phyloP scores from a whole-genome alignment of 2,888 invertebrate genomes.

The Lithosia quadra region DNA sequence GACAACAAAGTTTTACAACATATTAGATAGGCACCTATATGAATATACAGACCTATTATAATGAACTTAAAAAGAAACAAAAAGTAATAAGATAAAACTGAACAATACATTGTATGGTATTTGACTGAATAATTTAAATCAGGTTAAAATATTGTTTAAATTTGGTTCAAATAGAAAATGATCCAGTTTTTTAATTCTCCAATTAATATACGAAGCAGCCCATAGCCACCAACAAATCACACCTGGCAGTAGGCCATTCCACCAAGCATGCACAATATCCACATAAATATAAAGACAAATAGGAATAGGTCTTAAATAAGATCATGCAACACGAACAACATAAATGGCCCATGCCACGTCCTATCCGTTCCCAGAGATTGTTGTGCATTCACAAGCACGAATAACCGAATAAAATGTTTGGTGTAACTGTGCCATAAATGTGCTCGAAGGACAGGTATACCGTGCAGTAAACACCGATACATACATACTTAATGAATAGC shows the following conservation, averaged over 20 bases:
- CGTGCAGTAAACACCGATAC: conserved; percentile 83
- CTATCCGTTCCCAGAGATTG: conserved; percentile 72
- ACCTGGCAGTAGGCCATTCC: conserved; percentile 83
- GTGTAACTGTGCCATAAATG: conserved; percentile 80
- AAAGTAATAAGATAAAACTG: conserved; percentile 32
- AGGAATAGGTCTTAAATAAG: conserved; percentile 75
- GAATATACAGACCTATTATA: conserved; percentile 24
- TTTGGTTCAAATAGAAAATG: conserved; percentile 42
- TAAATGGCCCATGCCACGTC: conserved; percentile 83
- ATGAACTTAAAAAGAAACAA: conserved; percentile 11
- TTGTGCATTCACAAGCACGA: conserved; percentile 84
- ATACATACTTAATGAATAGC: conserved; percentile 76
- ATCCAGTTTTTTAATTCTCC: conserved; percentile 54
- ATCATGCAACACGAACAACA: conserved; percentile 86
- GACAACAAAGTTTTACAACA: conserved; percentile 40
- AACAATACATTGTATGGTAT: conserved; percentile 25
- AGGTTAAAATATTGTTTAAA: conserved; percentile 36
- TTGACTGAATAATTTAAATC: conserved; percentile 32
- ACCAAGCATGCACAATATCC: conserved; percentile 83
- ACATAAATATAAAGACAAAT: conserved; percentile 78
- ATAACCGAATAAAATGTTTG: conserved; percentile 75
- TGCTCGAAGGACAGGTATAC: conserved; percentile 82
- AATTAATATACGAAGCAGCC: conserved; percentile 77
- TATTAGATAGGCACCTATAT: conserved; percentile 22
- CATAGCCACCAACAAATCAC: conserved; percentile 75